Evolutionary conservation across 2,113 vertebrate species (phyloP), one percentile per base, ranked within the genome.

Genomic region (Tichodroma muraria): DNA sequence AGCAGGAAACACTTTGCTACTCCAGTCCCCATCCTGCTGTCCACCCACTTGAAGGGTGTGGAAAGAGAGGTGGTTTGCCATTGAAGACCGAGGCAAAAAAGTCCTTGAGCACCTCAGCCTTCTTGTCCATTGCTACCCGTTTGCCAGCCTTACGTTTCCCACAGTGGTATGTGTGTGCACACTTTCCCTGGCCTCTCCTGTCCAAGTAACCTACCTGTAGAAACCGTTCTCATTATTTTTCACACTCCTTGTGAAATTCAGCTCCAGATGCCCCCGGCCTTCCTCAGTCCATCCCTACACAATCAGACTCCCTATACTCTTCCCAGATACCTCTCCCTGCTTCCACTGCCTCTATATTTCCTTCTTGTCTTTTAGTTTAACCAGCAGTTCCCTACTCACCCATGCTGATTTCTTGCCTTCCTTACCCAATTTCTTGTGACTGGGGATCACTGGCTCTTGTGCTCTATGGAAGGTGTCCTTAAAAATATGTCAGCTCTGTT

Each of bases 161-260:
- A 33, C 0, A 3, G 28, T 3, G 10, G 25, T 20, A 6, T 13
- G 7, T 25, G 47, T 31, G 49, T 14, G 11, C 33, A 37, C 1
- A 0, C 56, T 52, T 50, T 35, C 33, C 27, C 33, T 47, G 14
- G 49, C 15, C 11, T 73, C 42, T 54, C 23, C 28, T 56, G 17
- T 45, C 14, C 38, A 14, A 30, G 33, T 27, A 33, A 73, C 18
- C 10, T 9, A 73, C 4, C 33, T 31, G 18, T 18, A 64, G n/a
- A 72, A 63, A 31, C 14, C 18, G 6, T 54, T 47, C 49, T 45
- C 37, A 28, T n/a, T 64, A 38, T 44, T 45, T 11, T 38, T 47
- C 9, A 8, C 9, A 23, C 10, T 6, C 15, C 30, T 54, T 47
- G 17, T 11, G 33, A 45, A 54, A 28, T 27, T 54, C 49, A 38